Base-by-base conservation (phyloP, 1,140 invertebrate species). In the Phenacoccus solenopsis region DNA sequence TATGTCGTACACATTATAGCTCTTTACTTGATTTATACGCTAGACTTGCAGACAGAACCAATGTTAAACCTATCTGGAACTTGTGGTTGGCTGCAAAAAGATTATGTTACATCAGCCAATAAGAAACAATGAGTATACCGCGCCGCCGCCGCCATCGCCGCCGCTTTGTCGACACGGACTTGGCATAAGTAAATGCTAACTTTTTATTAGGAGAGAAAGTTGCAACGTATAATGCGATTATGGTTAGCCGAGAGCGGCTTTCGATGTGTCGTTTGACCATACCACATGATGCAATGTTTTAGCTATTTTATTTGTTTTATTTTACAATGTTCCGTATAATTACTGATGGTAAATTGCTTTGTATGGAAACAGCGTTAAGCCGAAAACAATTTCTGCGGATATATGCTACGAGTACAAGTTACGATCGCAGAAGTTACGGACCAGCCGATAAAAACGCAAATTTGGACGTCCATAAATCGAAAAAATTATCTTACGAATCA, bases 1-100 rank as follows among this genome's bases (percentile, higher is more conserved):
- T 64, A 27, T 20, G 59, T 64, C 59, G 59, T 64, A 64, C 59
- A 64, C 59, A 64, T 64, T 64, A 64, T 64, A 64, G 59, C 59
- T 64, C 25, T 64, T 64, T 64, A 16, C 59, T 64, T 64, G 59
- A 64, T 64, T 64, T 64, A 64, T 27, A 27, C 10, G 20, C 7
- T 64, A 10, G 22, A 64, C 59, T 64, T 20, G 59, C 59, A 64
- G 59, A 64, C 59, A 64, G 59, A 64, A 27, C 25, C 59, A 64
- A 64, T 64, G 59, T 64, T 64, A 64, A 24, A 20, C 25, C 2
- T 2, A 49, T 16, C 5, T 32, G 5, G 30, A 5, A 13, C 38
- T 49, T 49, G 38, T 49, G 38, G 38, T 49, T 49, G 38, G 38
- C 38, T 49, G 38, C 38, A 9, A n/a, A 49, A 49, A 49, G 38